Conservation (phyloP, 2,113 vertebrate genomes). For the Nothobranchius furzeri region DNA sequence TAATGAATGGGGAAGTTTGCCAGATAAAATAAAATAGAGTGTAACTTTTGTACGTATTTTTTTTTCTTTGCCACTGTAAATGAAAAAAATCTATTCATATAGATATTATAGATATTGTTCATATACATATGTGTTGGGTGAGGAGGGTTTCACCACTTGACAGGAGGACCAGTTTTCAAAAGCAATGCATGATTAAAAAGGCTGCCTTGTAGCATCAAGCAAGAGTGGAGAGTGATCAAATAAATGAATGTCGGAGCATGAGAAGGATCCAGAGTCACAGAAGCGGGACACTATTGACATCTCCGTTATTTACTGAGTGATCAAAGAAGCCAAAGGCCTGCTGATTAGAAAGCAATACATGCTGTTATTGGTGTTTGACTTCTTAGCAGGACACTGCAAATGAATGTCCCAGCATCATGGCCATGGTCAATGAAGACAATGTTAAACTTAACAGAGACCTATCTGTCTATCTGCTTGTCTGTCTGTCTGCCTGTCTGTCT, state of each 20-base stretch:
- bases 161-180: slow-evolving; percentile 75
- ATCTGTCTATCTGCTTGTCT: not conserved
- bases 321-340: slow-evolving; percentile 76
- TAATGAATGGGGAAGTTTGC: slow-evolving; percentile 55
- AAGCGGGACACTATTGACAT: slow-evolving; percentile 80
- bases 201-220: slow-evolving; percentile 68
- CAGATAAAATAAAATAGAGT: not conserved
- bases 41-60: not conserved
- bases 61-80: too few relatives aligned
- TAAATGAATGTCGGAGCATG: slow-evolving; percentile 27
- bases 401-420: slow-evolving; percentile 77
- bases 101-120: not conserved
- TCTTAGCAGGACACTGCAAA: slow-evolving; percentile 73
- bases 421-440: slow-evolving; percentile 72
- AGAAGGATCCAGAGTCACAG: slow-evolving; percentile 68
- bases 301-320: slow-evolving; percentile 83
- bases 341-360: slow-evolving; percentile 85
- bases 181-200: slow-evolving; percentile 79
- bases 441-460: slow-evolving; percentile 26
- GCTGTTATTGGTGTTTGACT: slow-evolving; percentile 78
- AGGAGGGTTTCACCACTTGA: slow-evolving; percentile 60
- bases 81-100: not conserved
- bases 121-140: slow-evolving; percentile 7
- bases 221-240: slow-evolving; percentile 42
- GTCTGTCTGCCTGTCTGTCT: not conserved